Conservation (phyloP, 2,797 vertebrate species). For the Propithecus deckenii region DNA sequence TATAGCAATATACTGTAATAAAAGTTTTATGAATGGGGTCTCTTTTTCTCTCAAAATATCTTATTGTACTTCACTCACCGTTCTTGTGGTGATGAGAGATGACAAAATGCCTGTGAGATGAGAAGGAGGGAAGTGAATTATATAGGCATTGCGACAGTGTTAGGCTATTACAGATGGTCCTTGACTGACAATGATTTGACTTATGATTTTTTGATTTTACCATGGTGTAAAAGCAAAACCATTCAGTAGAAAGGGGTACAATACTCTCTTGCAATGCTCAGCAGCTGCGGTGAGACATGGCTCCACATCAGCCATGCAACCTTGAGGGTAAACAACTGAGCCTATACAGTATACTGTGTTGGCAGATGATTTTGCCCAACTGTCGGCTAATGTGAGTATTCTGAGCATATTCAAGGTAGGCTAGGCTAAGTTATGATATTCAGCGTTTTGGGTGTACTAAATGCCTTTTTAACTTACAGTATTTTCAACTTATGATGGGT, state of each 20-base stretch:
- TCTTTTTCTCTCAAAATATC: neutral
- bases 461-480: neutral
- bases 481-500: neutral
- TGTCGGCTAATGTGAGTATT: neutral
- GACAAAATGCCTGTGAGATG: neutral
- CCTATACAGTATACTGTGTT: neutral
- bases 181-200: neutral
- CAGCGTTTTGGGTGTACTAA: neutral
- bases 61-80: neutral
- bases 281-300: neutral
- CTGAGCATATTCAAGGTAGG: neutral
- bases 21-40: neutral
- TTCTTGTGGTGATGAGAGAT: neutral
- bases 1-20: neutral
- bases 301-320: too few relatives aligned
- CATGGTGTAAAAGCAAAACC: neutral
- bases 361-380: neutral
- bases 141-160: too few relatives aligned
- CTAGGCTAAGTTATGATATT: neutral
- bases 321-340: neutral
- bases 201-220: neutral
- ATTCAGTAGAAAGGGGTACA: neutral
- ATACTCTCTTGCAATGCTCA: neutral
- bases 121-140: neutral
- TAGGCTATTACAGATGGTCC: neutral